Conservation (phyloP, 1,140 invertebrate genomes). For the Pogonomyrmex barbatus region DNA sequence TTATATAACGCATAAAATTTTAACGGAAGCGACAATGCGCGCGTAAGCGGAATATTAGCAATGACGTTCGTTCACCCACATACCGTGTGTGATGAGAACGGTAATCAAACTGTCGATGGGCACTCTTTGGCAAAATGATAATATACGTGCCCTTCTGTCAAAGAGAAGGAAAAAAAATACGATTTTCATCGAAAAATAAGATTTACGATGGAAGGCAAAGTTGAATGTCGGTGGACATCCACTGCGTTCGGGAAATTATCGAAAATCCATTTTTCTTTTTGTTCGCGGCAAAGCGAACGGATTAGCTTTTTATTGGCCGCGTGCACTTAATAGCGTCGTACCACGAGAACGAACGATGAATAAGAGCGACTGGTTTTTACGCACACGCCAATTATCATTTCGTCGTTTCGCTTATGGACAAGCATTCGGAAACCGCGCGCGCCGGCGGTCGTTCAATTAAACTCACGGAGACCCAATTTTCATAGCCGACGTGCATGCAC, state of each 20-base stretch:
- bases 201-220: slow-evolving; percentile 39
- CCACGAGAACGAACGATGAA: slow-evolving; percentile 29
- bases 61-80: slow-evolving; percentile 6
- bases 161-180: slow-evolving; percentile 12
- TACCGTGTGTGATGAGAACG: neutral
- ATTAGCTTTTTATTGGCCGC: slow-evolving; percentile 19
- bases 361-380: slow-evolving; percentile 29
- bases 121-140: slow-evolving; percentile 34
- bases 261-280: slow-evolving; percentile 63
- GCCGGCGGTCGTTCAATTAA: slow-evolving; percentile 28
- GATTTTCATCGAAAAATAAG: slow-evolving; percentile 21
- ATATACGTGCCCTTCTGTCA: neutral
- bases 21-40: neutral
- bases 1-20: neutral
- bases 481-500: neutral
- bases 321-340: slow-evolving; percentile 51
- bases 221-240: slow-evolving; percentile 31
- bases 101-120: slow-evolving; percentile 37
- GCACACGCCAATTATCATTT: slow-evolving; percentile 33
- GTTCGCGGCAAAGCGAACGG: neutral
- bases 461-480: slow-evolving; percentile 33
- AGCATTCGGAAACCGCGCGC: slow-evolving; percentile 18
- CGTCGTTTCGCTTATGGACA: slow-evolving; percentile 29
- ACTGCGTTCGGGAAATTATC: slow-evolving; percentile 50
- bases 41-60: slow-evolving; percentile 26